Evolutionary conservation across 1,140 invertebrate genomes (phyloP).

Genomic region (Scaptomyza hsui): DNA sequence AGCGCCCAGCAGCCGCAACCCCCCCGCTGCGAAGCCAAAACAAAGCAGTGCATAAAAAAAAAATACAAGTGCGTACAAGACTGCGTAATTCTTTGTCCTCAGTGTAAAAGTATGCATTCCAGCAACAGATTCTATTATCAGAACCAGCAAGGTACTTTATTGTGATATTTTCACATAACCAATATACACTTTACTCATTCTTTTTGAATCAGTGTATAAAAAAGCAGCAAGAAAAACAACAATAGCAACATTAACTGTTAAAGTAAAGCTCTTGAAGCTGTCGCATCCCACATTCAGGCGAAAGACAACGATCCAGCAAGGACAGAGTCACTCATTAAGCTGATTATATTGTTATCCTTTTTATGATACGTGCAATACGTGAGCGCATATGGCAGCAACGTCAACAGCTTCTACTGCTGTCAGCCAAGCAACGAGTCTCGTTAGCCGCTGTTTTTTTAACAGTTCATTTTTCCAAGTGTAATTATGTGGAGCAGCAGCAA

Average conservation of each 20-base stretch:
- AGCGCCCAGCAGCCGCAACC: background rate
- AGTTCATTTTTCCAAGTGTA: slow-evolving; percentile 75
- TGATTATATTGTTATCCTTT: slow-evolving; percentile 84
- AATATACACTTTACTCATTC: background rate
- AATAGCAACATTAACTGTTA: slow-evolving; percentile 54
- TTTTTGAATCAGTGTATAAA: background rate
- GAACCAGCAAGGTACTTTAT: too few relatives aligned
- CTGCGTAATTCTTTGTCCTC: background rate
- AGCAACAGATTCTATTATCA: too few relatives aligned
- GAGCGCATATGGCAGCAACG: slow-evolving; percentile 72
- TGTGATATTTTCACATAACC: too few relatives aligned
- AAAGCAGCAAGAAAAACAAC: too few relatives aligned
- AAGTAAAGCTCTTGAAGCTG: slow-evolving; percentile 70
- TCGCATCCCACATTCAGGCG: slow-evolving; percentile 58
- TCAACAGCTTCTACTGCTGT: slow-evolving; percentile 28
- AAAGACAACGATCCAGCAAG: background rate
- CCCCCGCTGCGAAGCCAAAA: slow-evolving; percentile 50
- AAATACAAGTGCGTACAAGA: slow-evolving; percentile 13
- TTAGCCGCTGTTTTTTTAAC: slow-evolving; percentile 40
- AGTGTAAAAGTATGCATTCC: too few relatives aligned
- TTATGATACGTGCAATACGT: slow-evolving; percentile 83
- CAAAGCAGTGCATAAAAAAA: slow-evolving; percentile 80
- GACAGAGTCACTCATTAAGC: slow-evolving; percentile 79
- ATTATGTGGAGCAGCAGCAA: slow-evolving; percentile 63
- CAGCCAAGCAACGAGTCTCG: background rate